These are phyloP conservation scores for Hipposideros larvatus DNA, from an alignment of 2,797 vertebrate genomes.

Conservation along the genomic window DNA sequence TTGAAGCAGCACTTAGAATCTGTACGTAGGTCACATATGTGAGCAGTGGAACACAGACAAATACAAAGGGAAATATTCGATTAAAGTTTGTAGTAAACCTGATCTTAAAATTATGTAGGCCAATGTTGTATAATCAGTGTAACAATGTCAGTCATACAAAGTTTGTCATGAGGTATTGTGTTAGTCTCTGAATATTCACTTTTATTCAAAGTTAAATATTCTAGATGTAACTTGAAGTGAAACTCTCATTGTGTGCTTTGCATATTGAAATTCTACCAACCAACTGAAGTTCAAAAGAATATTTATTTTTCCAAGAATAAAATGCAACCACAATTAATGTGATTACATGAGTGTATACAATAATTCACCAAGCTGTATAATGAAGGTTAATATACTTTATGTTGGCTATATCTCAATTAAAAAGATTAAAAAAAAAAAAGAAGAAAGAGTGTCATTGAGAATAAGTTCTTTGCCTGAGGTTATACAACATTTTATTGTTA, in stretches of 20 bases:
- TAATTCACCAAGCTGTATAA: not conserved
- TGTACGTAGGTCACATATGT: not conserved
- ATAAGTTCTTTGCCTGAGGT: not conserved
- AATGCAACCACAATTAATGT: not conserved
- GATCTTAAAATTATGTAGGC: not conserved
- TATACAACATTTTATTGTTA: not conserved
- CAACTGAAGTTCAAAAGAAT: not conserved
- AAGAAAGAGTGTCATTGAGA: not conserved
- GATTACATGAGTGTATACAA: not conserved
- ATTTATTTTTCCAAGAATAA: slow-evolving; percentile 59
- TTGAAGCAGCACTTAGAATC: not conserved
- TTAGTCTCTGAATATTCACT: slow-evolving; percentile 18
- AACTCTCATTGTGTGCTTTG: not conserved
- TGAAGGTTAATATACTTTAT: not conserved
- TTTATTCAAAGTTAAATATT: not conserved
- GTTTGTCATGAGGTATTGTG: not conserved
- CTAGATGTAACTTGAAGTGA: not conserved
- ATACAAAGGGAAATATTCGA: not conserved
- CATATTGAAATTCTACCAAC: not conserved
- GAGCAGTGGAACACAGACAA: not conserved
- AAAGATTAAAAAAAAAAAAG: not conserved
- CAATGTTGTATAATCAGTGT: not conserved
- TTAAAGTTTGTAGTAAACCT: not conserved
- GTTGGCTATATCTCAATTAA: not conserved
- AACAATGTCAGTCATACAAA: not conserved